phyloP scores from a whole-genome alignment of 2,113 vertebrate species.

The Lutjanus erythropterus region DNA sequence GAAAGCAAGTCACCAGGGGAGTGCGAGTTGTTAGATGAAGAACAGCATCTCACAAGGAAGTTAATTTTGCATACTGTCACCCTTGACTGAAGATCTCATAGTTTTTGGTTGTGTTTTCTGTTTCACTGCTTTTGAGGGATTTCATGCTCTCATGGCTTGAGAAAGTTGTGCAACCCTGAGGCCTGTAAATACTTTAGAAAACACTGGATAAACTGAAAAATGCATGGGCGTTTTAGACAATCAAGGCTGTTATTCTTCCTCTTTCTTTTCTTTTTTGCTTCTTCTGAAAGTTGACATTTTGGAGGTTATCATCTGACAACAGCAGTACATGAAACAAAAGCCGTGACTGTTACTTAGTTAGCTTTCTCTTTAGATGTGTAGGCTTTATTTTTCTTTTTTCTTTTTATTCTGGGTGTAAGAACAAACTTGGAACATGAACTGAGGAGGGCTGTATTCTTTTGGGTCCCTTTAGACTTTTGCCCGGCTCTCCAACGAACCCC shows the following conservation, averaged over 20 bases:
- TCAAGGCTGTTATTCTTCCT: slow-evolving; percentile 1
- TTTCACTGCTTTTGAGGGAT: slow-evolving; percentile 13
- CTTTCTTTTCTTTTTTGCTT: slow-evolving; percentile 15
- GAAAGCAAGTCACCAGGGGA: slow-evolving; percentile 38
- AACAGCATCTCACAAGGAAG: slow-evolving; percentile 8
- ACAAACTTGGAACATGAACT: slow-evolving; percentile 21
- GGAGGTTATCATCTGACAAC: neutral
- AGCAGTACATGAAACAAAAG: neutral
- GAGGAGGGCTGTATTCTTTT: slow-evolving; percentile 47
- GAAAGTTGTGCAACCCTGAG: slow-evolving; percentile 47
- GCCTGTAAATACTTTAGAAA: slow-evolving; percentile 33
- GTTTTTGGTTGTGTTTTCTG: slow-evolving; percentile 11
- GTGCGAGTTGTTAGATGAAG: slow-evolving; percentile 16
- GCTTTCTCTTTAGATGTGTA: slow-evolving; percentile 11
- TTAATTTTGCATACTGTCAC: slow-evolving; percentile 8
- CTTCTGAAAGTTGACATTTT: slow-evolving; percentile 18
- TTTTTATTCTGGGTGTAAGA: neutral
- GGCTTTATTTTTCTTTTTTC: neutral
- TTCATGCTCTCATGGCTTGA: slow-evolving; percentile 9
- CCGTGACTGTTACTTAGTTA: neutral
- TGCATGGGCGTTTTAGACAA: slow-evolving; percentile 22
- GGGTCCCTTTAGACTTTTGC: slow-evolving; percentile 51
- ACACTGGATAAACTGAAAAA: slow-evolving; percentile 35
- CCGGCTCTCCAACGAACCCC: slow-evolving; percentile 43
- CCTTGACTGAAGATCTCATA: slow-evolving; percentile 1